phyloP scores from a whole-genome alignment of 2,113 vertebrate genomes.

The Acanthochromis polyacanthus region DNA sequence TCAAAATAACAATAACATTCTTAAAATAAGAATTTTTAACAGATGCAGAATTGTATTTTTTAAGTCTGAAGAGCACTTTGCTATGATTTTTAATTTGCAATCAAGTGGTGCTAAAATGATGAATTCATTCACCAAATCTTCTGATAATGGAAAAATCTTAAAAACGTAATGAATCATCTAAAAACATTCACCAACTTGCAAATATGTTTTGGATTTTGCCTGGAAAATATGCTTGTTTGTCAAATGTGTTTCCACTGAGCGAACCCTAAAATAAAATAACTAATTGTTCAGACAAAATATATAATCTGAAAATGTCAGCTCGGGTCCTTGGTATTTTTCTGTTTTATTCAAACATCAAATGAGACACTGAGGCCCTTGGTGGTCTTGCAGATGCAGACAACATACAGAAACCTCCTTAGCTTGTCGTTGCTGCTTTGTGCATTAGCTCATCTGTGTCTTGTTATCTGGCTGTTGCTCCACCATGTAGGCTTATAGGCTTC shows the following conservation, averaged over 20 bases:
- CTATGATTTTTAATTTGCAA: not conserved
- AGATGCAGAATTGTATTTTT: not conserved
- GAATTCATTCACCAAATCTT: not conserved
- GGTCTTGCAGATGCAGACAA: conserved; percentile 4
- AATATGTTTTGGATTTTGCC: not conserved
- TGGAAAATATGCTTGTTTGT: not conserved
- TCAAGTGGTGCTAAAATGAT: not conserved
- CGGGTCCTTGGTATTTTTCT: no score
- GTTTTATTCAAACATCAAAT: not conserved
- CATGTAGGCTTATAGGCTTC: conserved; percentile 19
- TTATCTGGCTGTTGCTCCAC: conserved; percentile 20
- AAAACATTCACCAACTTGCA: not conserved
- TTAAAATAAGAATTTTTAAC: not conserved
- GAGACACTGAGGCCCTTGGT: not conserved
- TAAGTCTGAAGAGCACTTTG: not conserved
- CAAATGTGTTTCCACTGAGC: not conserved
- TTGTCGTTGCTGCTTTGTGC: conserved; percentile 10
- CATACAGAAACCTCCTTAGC: not conserved
- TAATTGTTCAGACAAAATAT: not conserved
- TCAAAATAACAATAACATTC: no score
- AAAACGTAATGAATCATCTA: not conserved
- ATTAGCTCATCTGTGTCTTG: conserved; percentile 30
- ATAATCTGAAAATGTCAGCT: not conserved
- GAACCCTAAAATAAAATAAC: not conserved
- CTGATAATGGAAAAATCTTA: not conserved